Evolutionary conservation across 2,113 vertebrate species (phyloP), one percentile per base, ranked within the genome.

Genomic region (Mugil cephalus): DNA sequence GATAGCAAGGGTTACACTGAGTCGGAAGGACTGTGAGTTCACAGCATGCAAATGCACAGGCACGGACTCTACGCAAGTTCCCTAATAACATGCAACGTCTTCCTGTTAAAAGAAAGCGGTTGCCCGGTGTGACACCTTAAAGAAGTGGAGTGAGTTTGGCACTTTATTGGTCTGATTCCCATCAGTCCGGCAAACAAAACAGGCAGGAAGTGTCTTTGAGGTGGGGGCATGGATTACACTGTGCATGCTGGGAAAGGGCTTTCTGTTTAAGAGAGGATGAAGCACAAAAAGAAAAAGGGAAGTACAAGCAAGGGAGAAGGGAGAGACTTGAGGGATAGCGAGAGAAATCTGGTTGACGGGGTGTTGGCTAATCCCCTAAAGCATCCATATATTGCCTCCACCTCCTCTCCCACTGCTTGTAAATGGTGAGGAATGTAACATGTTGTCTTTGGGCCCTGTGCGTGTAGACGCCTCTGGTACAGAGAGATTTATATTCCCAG

Each of bases 371-470:
- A 93, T 94, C 93, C 90, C 88, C 89, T 87, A 74, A 93, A 92
- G 91, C 89, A 91, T 92, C 91, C 91, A 90, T 92, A 91, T 92
- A 94, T 92, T 88, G 88, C 88, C 84, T 83, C 73, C 71, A 66
- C 82, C 89, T 89, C 74, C 77, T 90, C 90, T 90, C 87, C 80
- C 62, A 67, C 78, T 69, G 80, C 89, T 92, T 90, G 83, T 91
- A 92, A 92, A 92, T 47, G 78, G 69, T 42, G 8, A 87, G 89
- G 92, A 91, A 93, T 92, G 89, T 72, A 88, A 85, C 84, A 67
- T 91, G 91, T 92, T 92, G 89, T 93, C 85, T 90, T 92, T 88
- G 86, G 86, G 81, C 54, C 68, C 77, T 48, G 69, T 85, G 77
- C 78, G 74, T 81, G 77, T 60, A 79, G 76, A 88, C 73, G 70